phyloP scores from a whole-genome alignment of 64 coral and sea anemone species.

The Pachyseris speciosa region DNA sequence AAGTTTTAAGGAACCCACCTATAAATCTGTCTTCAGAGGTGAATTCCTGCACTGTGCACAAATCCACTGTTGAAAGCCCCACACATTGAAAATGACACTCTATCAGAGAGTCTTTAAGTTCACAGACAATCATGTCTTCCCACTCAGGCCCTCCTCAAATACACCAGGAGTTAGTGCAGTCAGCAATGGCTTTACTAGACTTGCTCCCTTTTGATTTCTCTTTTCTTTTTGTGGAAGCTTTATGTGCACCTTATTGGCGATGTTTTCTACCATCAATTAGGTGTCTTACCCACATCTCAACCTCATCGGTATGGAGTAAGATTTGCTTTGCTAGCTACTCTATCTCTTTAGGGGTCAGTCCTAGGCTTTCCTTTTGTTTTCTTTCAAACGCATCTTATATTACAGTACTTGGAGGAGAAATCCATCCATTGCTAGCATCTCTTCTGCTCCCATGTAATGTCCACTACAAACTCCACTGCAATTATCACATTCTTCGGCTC shows the following conservation, averaged over 20 bases:
- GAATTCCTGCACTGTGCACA: too few relatives aligned
- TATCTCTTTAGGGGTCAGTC: constrained; percentile 36
- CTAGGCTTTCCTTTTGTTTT: constrained; percentile 39
- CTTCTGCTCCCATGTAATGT: constrained; percentile 48
- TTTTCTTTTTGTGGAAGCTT: constrained; percentile 26
- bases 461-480: constrained; percentile 57
- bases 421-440: constrained; percentile 27
- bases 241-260: constrained; percentile 39
- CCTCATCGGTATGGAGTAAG: constrained; percentile 30
- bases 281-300: too few relatives aligned
- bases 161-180: constrained; percentile 37
- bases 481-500: constrained; percentile 54
- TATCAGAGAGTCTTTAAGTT: constrained; percentile 1
- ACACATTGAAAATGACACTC: constrained; percentile 39
- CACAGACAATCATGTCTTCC: constrained; percentile 37
- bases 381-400: constrained; percentile 36
- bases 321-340: constrained; percentile 40
- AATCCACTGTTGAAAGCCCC: constrained; percentile 8
- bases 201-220: background rate
- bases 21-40: too few relatives aligned
- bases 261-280: constrained; percentile 49
- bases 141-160: constrained; percentile 26
- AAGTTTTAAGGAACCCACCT: background rate
- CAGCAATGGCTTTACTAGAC: background rate
- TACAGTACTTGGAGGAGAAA: constrained; percentile 9